Conservation (phyloP, 2,113 vertebrate species). For the Pleuronectes platessa region DNA sequence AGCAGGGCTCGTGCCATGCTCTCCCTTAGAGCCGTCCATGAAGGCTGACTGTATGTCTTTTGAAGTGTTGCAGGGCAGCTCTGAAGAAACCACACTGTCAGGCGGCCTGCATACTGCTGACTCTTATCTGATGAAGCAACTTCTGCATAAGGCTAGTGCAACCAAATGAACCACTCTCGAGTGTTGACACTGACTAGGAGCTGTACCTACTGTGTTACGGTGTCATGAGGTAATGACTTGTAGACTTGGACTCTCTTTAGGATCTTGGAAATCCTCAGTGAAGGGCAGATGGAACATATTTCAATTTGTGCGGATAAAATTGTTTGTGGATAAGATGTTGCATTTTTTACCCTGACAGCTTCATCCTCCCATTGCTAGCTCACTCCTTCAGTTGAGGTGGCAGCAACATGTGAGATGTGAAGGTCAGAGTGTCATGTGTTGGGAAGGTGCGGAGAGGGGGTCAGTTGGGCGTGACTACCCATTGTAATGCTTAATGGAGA, state of each 20-base stretch:
- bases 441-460: constrained; percentile 39
- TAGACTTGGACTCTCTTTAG: constrained; percentile 52
- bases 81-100: constrained; percentile 58
- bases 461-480: constrained; percentile 45
- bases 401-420: neutral
- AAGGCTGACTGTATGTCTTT: constrained; percentile 64
- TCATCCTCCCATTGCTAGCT: constrained; percentile 20
- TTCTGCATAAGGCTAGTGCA: constrained; percentile 47
- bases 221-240: constrained; percentile 41
- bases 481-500: constrained; percentile 54
- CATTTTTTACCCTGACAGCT: too few relatives aligned
- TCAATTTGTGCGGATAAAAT: constrained; percentile 3
- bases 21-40: constrained; percentile 69
- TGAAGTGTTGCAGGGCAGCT: constrained; percentile 69
- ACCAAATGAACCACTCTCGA: constrained; percentile 65
- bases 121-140: constrained; percentile 75
- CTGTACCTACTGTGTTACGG: constrained; percentile 43
- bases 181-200: constrained; percentile 60
- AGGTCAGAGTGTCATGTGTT: constrained; percentile 16
- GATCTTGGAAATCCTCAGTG: constrained; percentile 21
- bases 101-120: constrained; percentile 52
- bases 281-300: constrained; percentile 21
- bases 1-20: constrained; percentile 55
- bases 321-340: neutral
- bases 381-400: neutral